A percentile compares a stretch with the other conserved stretches of the same genome.
phyloP scores from a whole-genome alignment of 2,888 invertebrate species.

The Cephalotes varians region DNA sequence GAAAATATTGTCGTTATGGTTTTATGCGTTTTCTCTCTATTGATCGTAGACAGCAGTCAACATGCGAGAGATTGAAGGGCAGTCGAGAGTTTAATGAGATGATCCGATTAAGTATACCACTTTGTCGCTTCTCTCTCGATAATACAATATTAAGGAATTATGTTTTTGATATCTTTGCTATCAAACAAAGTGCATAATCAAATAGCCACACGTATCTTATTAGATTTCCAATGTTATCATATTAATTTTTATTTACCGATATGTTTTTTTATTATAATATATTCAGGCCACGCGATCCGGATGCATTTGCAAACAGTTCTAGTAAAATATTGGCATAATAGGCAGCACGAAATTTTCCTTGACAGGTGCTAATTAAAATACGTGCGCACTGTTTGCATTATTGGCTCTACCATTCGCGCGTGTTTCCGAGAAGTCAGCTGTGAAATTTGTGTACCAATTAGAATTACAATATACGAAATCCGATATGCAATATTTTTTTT shows the following conservation, averaged over 20 bases:
- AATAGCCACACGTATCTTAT: conserved; percentile 6
- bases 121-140: conserved; percentile 8
- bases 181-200: neutral
- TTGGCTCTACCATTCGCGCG: conserved; percentile 3
- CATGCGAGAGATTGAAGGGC: conserved; percentile 1
- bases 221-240: conserved; percentile 10
- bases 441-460: conserved; percentile 43
- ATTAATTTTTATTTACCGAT: conserved; percentile 7
- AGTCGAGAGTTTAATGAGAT: conserved; percentile 33
- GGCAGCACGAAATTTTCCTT: conserved; percentile 37
- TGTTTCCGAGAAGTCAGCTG: conserved; percentile 20
- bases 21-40: conserved; percentile 5
- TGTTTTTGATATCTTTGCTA: neutral
- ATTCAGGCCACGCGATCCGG: conserved; percentile 15
- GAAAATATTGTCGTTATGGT: neutral
- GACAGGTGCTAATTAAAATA: conserved; percentile 50
- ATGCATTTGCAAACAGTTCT: conserved; percentile 6
- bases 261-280: conserved; percentile 10
- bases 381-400: conserved; percentile 26
- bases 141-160: conserved; percentile 16
- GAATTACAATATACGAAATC: conserved; percentile 14
- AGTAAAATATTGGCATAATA: conserved; percentile 20
- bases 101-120: neutral
- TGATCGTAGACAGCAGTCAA: neutral
- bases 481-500: conserved; percentile 31